A percentile compares a stretch with the other conserved stretches of the same genome.
Conservation (phyloP, 2,888 invertebrate species). For the Dione juno region DNA sequence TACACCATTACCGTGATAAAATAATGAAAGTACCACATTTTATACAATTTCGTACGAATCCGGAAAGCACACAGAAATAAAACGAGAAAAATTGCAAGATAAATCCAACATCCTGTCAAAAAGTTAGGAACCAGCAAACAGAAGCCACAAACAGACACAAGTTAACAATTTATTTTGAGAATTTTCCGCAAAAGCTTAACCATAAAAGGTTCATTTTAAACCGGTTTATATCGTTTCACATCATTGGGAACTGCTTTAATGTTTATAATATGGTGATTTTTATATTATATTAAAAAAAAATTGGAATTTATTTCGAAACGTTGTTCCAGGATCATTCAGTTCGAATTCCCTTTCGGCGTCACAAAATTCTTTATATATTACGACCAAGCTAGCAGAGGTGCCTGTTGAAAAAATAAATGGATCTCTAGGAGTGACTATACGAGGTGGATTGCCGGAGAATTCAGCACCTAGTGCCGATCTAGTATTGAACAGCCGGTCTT, state of each 20-base stretch:
- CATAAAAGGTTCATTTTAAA: conserved; percentile 28
- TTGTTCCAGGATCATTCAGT: conserved; percentile 34
- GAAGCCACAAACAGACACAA: conserved; percentile 42
- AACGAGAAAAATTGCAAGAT: conserved; percentile 34
- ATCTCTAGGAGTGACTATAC: conserved; percentile 94
- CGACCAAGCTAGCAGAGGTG: conserved; percentile 90
- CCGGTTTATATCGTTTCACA: conserved; percentile 23
- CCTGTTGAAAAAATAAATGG: conserved; percentile 91
- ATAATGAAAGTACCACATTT: conserved; percentile 17
- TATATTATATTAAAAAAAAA: conserved; percentile 1
- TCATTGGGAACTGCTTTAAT: conserved; percentile 15
- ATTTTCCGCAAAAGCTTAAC: conserved; percentile 29
- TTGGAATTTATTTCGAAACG: conserved; percentile 6
- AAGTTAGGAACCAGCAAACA: conserved; percentile 42
- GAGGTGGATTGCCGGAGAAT: conserved; percentile 88
- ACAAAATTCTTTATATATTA: conserved; percentile 89
- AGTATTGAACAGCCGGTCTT: conserved; percentile 82
- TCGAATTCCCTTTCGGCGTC: conserved; percentile 73
- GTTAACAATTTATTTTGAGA: conserved; percentile 41
- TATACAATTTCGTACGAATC: conserved; percentile 34
- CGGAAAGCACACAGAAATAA: conserved; percentile 39
- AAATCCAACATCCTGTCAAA: conserved; percentile 43
- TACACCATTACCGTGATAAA: conserved; percentile 3
- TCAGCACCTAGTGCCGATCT: conserved; percentile 83
- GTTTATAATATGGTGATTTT: conserved; percentile 3